phyloP scores from a whole-genome alignment of 2,797 vertebrate genomes.

The Oceanodroma leucorhoa region DNA sequence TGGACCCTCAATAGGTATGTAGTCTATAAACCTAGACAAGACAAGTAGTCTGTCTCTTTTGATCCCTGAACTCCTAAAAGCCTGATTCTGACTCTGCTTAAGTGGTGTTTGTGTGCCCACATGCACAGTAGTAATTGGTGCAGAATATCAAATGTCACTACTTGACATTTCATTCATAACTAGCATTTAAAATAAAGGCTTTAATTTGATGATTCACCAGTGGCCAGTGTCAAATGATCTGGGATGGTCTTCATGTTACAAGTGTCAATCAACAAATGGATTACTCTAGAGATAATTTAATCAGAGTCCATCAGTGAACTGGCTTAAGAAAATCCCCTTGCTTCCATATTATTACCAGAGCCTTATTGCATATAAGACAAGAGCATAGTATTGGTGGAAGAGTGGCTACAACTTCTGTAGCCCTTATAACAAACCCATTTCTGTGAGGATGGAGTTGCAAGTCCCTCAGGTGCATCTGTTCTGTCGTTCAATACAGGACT shows the following conservation, averaged over 20 bases:
- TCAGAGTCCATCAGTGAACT: not conserved
- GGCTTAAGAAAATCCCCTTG: not conserved
- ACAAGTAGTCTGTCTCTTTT: constrained; percentile 18
- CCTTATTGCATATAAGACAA: not conserved
- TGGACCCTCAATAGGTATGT: not conserved
- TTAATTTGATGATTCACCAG: not conserved
- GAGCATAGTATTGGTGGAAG: not conserved
- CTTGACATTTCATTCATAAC: constrained; percentile 48
- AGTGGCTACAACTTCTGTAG: not conserved
- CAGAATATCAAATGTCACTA: constrained; percentile 45
- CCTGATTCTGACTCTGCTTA: constrained; percentile 11
- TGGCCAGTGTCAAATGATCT: not conserved
- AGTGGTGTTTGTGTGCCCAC: constrained; percentile 5
- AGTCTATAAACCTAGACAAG: constrained; percentile 40
- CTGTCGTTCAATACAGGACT: not conserved
- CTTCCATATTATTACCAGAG: not conserved
- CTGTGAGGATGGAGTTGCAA: not conserved
- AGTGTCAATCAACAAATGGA: constrained; percentile 10
- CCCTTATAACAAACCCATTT: not conserved
- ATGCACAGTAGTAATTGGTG: not conserved
- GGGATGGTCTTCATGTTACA: not conserved
- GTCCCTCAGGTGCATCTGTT: not conserved
- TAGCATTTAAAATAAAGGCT: constrained; percentile 6
- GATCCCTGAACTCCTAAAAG: constrained; percentile 33
- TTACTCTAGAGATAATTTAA: constrained; percentile 15